Evolutionary conservation across 2,797 vertebrate species (phyloP).

Genomic region (Rallus crepitans): DNA sequence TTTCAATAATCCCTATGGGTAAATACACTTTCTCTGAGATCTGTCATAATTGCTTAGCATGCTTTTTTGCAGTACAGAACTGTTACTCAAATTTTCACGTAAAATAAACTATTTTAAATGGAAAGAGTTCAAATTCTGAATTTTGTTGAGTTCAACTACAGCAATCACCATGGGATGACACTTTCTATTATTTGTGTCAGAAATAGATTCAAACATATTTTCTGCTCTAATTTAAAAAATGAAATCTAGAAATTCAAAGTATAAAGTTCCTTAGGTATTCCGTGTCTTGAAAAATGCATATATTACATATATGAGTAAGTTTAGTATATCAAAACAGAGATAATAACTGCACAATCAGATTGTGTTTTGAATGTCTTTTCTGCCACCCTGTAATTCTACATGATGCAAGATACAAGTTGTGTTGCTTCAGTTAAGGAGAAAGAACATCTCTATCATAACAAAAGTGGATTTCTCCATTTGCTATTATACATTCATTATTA

Average conservation of each 20-base stretch:
- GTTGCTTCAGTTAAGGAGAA: not conserved
- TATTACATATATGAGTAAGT: not conserved
- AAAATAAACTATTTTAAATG: not conserved
- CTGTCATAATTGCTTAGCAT: not conserved
- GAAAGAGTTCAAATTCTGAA: not conserved
- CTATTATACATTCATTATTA: not conserved
- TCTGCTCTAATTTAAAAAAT: not conserved
- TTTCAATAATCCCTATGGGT: slow-evolving; percentile 99
- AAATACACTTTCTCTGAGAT: not conserved
- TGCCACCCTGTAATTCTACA: not conserved
- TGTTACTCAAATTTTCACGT: not conserved
- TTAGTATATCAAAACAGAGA: not conserved
- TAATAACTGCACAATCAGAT: not conserved
- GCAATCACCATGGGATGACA: not conserved
- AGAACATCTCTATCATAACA: not conserved
- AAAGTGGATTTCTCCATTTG: not conserved
- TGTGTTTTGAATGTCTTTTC: not conserved
- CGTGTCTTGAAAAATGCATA: not conserved
- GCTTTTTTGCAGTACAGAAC: not conserved
- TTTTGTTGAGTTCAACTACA: not conserved
- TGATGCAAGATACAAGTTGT: not conserved
- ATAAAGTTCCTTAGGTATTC: not conserved
- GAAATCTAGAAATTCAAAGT: not conserved
- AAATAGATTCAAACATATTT: not conserved
- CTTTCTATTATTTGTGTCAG: not conserved